Conservation (phyloP, 2,113 vertebrate genomes). For the Meleagris gallopavo region DNA sequence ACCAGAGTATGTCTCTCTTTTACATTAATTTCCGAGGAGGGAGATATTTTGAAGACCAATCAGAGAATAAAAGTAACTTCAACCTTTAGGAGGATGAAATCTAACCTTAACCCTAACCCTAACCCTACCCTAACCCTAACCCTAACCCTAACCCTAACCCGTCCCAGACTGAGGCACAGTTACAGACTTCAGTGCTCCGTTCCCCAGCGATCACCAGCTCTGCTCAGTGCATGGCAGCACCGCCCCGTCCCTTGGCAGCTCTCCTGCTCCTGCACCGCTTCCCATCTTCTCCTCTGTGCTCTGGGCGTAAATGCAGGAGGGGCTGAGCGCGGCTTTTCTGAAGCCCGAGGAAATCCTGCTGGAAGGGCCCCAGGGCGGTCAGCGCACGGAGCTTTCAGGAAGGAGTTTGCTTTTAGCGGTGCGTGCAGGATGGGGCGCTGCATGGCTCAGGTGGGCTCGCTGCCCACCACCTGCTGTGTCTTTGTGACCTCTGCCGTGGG, state of each 20-base stretch:
- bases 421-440: rapidly evolving
- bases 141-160: too few species aligned
- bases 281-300: rapidly evolving
- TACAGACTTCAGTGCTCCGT: not conserved
- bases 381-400: not conserved
- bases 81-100: not conserved
- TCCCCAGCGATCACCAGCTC: not conserved
- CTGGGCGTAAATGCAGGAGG: too few species aligned
- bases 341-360: not conserved
- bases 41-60: not conserved
- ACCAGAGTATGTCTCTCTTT: not conserved
- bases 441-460: not conserved
- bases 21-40: not conserved
- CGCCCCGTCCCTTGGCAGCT: rapidly evolving
- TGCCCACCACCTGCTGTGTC: not conserved
- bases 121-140: too few species aligned
- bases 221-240: rapidly evolving
- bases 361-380: not conserved
- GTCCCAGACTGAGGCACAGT: too few species aligned
- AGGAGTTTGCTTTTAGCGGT: not conserved
- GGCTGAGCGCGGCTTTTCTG: not conserved
- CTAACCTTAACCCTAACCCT: too few species aligned
- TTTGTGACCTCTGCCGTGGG: not conserved
- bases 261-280: not conserved
- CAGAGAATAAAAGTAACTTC: not conserved